phyloP scores from a whole-genome alignment of 2,113 vertebrate species.

The Phylloscopus trochiloides region DNA sequence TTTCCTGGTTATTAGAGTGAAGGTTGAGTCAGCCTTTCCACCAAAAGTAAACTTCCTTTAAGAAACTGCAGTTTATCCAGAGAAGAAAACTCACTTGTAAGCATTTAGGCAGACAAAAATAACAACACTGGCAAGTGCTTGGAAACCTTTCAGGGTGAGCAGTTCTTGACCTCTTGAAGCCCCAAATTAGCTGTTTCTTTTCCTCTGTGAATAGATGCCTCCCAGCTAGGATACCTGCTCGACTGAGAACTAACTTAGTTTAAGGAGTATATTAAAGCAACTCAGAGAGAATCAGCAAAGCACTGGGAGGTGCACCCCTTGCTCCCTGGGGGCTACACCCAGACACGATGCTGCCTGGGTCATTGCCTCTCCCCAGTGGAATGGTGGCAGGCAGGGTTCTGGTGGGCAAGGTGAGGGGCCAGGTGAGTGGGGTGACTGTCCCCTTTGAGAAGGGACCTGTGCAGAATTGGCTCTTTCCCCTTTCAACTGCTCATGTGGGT shows the following conservation, averaged over 20 bases:
- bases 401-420: background rate
- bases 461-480: background rate
- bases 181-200: background rate
- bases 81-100: background rate
- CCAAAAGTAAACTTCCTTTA: conserved; percentile 4
- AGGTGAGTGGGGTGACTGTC: background rate
- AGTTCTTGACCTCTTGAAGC: background rate
- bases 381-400: background rate
- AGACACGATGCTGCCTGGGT: background rate
- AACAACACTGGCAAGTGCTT: background rate
- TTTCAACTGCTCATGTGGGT: fast-evolving
- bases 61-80: background rate
- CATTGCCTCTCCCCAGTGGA: background rate
- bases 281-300: background rate
- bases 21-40: background rate
- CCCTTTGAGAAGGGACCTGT: background rate
- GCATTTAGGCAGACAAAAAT: background rate
- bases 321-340: background rate
- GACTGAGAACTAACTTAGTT: background rate
- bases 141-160: background rate
- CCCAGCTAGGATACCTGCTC: background rate
- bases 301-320: background rate
- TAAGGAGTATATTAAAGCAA: background rate
- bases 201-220: background rate
- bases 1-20: conserved; percentile 23